Base-by-base conservation (phyloP, 2,888 invertebrate species). In the Orthosia cruda region DNA sequence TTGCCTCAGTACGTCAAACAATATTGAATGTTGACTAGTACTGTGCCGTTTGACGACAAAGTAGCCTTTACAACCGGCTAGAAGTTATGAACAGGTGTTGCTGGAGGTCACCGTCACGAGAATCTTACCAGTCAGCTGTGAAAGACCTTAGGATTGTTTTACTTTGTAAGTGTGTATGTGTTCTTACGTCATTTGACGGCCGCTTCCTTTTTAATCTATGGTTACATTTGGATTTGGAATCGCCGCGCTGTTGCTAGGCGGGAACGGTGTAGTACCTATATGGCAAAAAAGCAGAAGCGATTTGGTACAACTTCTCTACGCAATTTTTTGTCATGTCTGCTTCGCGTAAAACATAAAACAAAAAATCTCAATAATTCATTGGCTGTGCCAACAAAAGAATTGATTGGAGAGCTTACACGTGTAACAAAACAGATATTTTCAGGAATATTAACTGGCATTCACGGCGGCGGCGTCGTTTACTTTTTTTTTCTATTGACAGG, bases 41-140 rank as follows among this genome's bases (percentile, higher is more conserved):
- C 20, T 18, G 62, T 77, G 70, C 18, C 55, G 66, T 77, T 74
- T 81, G 76, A 82, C 85, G 68, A 82, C 76, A 78, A 87, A 62
- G 67, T 80, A 82, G 85, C 82, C 85, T 87, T 85, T 54, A 80
- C 68, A 87, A 87, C 87, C 83, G 80, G 83, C 86, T 87, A 72
- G 75, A 71, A 85, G 83, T 66, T 86, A 85, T 83, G 80, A 75
- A 82, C 85, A 86, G 86, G 86, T 86, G 86, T 87, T 78, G 76
- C 61, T 87, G 75, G 85, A 86, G 86, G 86, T 87, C 87, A 83
- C 59, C 32, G 65, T 77, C 80, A 72, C 83, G 80, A 87, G 75
- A 87, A 83, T 74, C 83, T 74, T 74, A 82, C 18, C 74, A 70
- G 74, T 85, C 86, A 85, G 85, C 80, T 80, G 83, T 77, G 80